phyloP scores from a whole-genome alignment of 2,113 vertebrate genomes.

The Fregetta grallaria region DNA sequence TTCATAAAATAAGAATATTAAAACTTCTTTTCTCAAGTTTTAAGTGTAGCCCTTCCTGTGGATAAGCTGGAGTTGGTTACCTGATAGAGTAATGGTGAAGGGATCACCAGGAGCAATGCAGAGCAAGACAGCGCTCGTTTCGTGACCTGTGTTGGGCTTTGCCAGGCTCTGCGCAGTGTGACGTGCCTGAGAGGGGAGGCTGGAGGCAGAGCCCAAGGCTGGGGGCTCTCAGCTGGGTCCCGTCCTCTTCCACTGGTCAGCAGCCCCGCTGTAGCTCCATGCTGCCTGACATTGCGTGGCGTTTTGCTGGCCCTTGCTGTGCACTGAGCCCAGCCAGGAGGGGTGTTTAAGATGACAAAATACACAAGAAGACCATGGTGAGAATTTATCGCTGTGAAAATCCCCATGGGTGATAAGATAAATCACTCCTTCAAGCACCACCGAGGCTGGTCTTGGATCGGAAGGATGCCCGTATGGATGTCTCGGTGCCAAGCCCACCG shows the following conservation, averaged over 20 bases:
- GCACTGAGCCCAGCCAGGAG: neutral
- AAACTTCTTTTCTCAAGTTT: neutral
- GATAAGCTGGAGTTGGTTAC: neutral
- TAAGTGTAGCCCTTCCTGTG: neutral
- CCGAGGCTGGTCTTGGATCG: neutral
- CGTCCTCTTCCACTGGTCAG: accelerated
- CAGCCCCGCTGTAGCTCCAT: neutral
- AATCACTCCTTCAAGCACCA: neutral
- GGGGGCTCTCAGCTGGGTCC: neutral
- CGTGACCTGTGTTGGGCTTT: accelerated
- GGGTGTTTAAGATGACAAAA: neutral
- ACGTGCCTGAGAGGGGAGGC: neutral
- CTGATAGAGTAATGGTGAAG: neutral
- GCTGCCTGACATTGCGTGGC: neutral
- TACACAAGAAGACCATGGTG: neutral
- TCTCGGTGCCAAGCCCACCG: accelerated
- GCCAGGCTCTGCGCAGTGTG: too few species aligned
- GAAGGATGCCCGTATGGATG: accelerated
- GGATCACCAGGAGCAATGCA: neutral
- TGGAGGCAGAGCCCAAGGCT: neutral
- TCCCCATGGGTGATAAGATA: neutral
- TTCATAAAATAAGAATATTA: neutral
- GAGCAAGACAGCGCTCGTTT: neutral
- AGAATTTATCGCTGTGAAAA: neutral
- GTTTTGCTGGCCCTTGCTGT: neutral